Base-by-base conservation (phyloP, 2,797 vertebrate genomes). In the Notoglanidium macrostoma region DNA sequence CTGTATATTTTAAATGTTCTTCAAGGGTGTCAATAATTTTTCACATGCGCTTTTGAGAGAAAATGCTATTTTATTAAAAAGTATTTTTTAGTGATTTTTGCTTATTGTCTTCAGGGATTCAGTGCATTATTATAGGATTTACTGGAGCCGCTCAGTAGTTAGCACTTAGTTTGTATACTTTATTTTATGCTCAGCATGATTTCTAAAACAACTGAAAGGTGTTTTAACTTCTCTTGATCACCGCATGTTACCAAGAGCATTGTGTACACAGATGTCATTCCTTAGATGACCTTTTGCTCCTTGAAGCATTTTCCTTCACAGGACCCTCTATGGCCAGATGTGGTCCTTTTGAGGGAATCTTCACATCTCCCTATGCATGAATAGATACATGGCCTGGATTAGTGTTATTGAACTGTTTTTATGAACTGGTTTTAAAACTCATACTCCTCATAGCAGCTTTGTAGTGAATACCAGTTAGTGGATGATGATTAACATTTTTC, bases 241-340 rank as follows among this genome's bases (percentile, higher is more conserved):
- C 63, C 78, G 61, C 12, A 26, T 80, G 35, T 78, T 78, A 11
- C 55, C 35, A 15, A 80, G 35, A 61, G 7, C 57, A 57, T 11
- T 76, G 35, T 74, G 80, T 63, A 29, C 61, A 68, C 54, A 59
- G 19, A 44, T 87, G 23, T 72, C 68, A 67, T 87, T 87, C 46
- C 51, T 78, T 84, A 44, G 5, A n/a, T 87, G 79, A 68, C 81
- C 21, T 32, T 55, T 83, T 46, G 55, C 26, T 73, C n/a, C 23
- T 83, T 32, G 14, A 21, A 32, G 49, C 51, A 11, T 78, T 19
- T 73, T 51, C 46, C 23, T 80, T 26, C 40, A 35, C 44, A 65
- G 4, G 8, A 65, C 23, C n/a, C 10, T 54, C 9, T 35, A 8
- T 40, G 49, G 10, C 14, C 29, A 44, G 21, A 32, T 32, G 80